A percentile compares a stretch with the other conserved stretches of the same genome.
Conservation (phyloP, 2,113 vertebrate species). For the Galeopterus variegatus region DNA sequence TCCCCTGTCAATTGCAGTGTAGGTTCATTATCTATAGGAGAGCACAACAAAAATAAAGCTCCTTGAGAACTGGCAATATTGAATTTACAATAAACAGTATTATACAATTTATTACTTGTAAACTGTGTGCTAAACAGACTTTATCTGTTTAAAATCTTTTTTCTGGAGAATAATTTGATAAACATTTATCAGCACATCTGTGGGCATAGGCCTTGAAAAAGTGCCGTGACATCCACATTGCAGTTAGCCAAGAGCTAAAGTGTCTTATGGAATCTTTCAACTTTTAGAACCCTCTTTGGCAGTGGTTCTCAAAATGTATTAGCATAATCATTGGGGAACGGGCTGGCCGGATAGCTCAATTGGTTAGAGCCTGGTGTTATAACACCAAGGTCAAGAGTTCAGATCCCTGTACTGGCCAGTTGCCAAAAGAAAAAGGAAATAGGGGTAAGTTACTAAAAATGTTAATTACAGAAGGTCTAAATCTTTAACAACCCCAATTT, state of each 20-base stretch:
- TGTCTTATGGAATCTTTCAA: background rate
- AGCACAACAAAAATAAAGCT: background rate
- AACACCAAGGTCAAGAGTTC: too few species aligned
- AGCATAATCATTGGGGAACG: background rate
- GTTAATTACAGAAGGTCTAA: background rate
- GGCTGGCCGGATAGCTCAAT: too few species aligned
- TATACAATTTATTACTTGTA: background rate
- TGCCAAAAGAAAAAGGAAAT: too few species aligned
- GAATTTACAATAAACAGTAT: background rate
- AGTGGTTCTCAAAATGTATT: background rate
- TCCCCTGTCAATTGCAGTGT: background rate
- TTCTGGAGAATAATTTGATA: background rate
- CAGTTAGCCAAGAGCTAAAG: background rate
- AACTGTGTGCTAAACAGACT: background rate
- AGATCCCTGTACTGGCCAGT: too few species aligned
- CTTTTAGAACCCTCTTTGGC: background rate
- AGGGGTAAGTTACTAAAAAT: background rate
- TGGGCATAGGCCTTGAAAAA: background rate
- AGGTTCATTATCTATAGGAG: background rate
- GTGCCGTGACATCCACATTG: background rate
- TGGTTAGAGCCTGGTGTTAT: too few species aligned
- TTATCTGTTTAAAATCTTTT: background rate
- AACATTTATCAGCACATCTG: background rate
- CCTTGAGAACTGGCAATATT: background rate
- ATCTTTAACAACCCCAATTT: background rate